Evolutionary conservation across 2,113 vertebrate species (phyloP).

Genomic region (Colinus virginianus): DNA sequence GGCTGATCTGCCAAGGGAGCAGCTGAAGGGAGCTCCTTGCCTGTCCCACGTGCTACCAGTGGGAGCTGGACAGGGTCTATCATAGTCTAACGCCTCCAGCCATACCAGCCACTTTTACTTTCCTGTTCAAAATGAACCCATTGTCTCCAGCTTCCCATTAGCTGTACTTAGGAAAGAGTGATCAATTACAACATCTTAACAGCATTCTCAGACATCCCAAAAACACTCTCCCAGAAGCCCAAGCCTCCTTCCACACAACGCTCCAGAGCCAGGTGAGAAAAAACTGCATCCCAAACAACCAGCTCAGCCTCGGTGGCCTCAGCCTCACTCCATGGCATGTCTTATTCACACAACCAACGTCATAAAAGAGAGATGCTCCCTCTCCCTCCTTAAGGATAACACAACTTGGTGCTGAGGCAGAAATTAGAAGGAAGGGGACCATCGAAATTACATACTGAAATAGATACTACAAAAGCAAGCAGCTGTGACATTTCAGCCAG

Average conservation of each 20-base stretch:
- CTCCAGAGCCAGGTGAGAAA: not conserved
- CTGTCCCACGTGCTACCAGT: not conserved
- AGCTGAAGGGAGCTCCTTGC: not conserved
- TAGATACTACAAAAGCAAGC: slow-evolving; percentile 29
- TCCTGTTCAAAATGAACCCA: not conserved
- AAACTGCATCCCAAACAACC: not conserved
- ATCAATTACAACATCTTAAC: not conserved
- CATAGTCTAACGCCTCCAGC: not conserved
- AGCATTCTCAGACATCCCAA: fast-evolving
- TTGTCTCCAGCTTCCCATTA: not conserved
- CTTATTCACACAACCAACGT: not conserved
- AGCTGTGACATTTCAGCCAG: slow-evolving; percentile 56
- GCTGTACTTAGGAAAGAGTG: not conserved
- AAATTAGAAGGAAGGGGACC: slow-evolving; percentile 25
- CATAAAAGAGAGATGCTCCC: not conserved
- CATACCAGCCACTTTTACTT: not conserved
- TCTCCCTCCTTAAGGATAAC: not conserved
- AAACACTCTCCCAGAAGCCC: not conserved
- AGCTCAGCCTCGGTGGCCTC: slow-evolving; percentile 17
- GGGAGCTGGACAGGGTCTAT: not conserved
- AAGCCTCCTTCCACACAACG: not conserved
- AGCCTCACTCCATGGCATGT: not conserved
- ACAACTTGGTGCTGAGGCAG: not conserved
- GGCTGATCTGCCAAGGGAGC: not conserved
- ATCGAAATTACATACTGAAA: slow-evolving; percentile 32